Conservation (phyloP, 2,888 invertebrate species). For the Willowsia nigromaculata region DNA sequence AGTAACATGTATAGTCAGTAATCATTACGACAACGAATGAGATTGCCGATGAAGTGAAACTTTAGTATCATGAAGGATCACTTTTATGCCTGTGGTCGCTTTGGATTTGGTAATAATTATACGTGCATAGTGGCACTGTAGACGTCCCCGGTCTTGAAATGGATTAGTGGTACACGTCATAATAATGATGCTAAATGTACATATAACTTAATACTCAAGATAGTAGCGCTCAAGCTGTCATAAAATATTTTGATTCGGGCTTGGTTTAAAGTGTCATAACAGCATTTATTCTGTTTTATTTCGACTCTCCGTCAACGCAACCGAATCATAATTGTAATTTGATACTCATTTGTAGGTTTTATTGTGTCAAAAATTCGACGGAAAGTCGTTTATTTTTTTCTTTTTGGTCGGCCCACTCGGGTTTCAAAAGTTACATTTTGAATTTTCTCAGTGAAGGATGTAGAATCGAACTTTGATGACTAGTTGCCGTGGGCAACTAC, state of each 20-base stretch:
- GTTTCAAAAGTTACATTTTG: too few relatives aligned
- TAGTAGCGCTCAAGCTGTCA: not conserved
- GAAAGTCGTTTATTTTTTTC: not conserved
- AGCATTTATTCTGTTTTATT: not conserved
- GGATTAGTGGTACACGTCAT: not conserved
- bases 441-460: too few relatives aligned
- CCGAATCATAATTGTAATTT: not conserved
- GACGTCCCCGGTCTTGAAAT: not conserved
- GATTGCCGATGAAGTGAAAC: not conserved
- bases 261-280: slow-evolving; percentile 13
- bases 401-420: too few relatives aligned
- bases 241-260: not conserved
- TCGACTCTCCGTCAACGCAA: not conserved
- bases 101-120: not conserved
- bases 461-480: too few relatives aligned
- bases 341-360: not conserved
- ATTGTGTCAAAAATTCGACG: not conserved
- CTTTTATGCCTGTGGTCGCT: not conserved
- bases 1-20: not conserved
- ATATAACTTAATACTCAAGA: not conserved
- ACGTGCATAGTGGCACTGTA: not conserved
- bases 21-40: not conserved
- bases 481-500: too few relatives aligned
- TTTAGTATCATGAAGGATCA: not conserved
- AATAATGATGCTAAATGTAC: not conserved